phyloP scores from a whole-genome alignment of 2,888 invertebrate species.

The Dexiosoma caninum region DNA sequence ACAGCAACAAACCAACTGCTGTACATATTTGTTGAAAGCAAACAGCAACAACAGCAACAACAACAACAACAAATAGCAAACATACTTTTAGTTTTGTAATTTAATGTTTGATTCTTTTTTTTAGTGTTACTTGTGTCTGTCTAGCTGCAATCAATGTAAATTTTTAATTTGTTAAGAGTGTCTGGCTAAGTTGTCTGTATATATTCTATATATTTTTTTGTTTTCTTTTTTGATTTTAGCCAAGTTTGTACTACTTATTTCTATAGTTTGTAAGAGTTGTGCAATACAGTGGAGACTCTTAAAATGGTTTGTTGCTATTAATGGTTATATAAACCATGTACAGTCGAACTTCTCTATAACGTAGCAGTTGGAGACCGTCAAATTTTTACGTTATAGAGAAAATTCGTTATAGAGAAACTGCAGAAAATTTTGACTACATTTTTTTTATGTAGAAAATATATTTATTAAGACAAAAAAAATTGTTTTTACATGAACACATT shows the following conservation, averaged over 20 bases:
- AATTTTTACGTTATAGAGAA: too few species aligned
- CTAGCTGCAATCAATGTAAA: constrained; percentile 25
- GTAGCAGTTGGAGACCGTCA: too few species aligned
- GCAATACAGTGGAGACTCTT: constrained; percentile 26
- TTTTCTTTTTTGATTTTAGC: background rate
- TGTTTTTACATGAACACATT: too few species aligned
- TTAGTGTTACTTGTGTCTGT: constrained; percentile 25
- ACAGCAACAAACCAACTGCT: constrained; percentile 13
- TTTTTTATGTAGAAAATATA: too few species aligned
- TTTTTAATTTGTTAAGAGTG: constrained; percentile 1
- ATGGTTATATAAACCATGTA: background rate
- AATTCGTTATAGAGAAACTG: too few species aligned
- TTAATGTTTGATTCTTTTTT: constrained; percentile 1
- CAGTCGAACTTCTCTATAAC: too few species aligned
- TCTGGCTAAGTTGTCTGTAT: constrained; percentile 27
- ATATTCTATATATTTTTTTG: constrained; percentile 27
- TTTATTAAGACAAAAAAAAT: too few species aligned
- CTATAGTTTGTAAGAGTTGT: background rate
- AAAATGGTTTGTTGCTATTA: background rate
- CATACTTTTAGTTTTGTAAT: constrained; percentile 20
- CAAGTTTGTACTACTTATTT: background rate
- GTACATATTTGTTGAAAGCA: constrained; percentile 26
- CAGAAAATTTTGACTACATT: too few species aligned
- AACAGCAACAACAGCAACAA: too few species aligned
- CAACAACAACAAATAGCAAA: background rate